phyloP scores from a whole-genome alignment of 1,140 invertebrate species.

The Solen grandis region DNA sequence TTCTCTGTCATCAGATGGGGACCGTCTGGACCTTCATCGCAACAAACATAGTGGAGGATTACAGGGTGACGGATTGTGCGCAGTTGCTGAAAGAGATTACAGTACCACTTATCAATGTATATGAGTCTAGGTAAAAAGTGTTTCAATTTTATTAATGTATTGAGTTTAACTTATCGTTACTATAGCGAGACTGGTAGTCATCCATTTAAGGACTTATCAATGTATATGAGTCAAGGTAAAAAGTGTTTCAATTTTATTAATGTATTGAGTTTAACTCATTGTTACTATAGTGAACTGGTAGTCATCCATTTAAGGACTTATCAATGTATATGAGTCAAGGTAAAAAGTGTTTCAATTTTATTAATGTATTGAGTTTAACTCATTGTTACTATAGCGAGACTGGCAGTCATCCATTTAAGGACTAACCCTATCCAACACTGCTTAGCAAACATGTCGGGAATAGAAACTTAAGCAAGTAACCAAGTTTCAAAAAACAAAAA shows the following conservation, averaged over 20 bases:
- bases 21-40: constrained; percentile 59
- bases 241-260: background rate
- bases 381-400: background rate
- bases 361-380: background rate
- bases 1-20: constrained; percentile 71
- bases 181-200: background rate
- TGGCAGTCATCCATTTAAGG: background rate
- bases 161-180: background rate
- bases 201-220: background rate
- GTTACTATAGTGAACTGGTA: background rate
- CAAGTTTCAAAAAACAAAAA: no score
- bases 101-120: background rate
- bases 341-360: background rate
- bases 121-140: constrained; percentile 1
- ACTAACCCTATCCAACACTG: no score
- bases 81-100: constrained; percentile 65
- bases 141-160: background rate
- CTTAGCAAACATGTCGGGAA: no score
- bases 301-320: background rate
- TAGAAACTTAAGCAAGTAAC: no score
- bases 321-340: background rate
- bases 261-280: background rate
- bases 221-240: background rate
- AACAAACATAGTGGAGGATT: constrained; percentile 67
- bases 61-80: constrained; percentile 68